These are phyloP conservation scores for Brenthis hecate DNA, from an alignment of 2,888 invertebrate genomes.

Conservation along the genomic window DNA sequence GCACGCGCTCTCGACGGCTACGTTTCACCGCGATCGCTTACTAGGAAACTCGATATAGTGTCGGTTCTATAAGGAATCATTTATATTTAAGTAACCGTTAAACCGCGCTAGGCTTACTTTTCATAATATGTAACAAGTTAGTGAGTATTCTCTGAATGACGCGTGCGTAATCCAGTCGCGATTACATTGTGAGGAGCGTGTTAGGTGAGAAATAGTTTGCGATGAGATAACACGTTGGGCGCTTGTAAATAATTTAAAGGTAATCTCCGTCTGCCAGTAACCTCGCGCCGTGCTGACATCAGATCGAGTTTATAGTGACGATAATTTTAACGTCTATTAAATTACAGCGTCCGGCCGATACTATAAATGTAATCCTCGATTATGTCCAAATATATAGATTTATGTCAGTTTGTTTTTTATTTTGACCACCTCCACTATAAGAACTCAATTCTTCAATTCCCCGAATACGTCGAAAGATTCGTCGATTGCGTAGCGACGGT, in stretches of 20 bases:
- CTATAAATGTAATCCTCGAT: constrained; percentile 18
- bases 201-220: too few species aligned
- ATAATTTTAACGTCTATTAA: neutral
- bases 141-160: too few species aligned
- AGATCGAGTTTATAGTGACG: neutral
- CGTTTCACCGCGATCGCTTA: constrained; percentile 9
- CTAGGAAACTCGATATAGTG: constrained; percentile 5
- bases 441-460: too few species aligned
- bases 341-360: neutral
- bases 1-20: neutral
- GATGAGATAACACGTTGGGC: too few species aligned
- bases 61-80: neutral
- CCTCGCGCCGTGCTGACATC: neutral
- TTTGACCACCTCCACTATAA: too few species aligned
- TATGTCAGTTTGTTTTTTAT: neutral
- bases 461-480: too few species aligned
- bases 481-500: neutral
- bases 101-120: too few species aligned
- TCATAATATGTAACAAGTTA: too few species aligned
- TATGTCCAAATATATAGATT: constrained; percentile 6
- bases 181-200: too few species aligned
- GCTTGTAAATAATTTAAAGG: too few species aligned
- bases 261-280: neutral
- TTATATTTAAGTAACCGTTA: too few species aligned
- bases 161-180: too few species aligned